Evolutionary conservation across 2,888 invertebrate species (phyloP).

Genomic region (Apodemia zela): DNA sequence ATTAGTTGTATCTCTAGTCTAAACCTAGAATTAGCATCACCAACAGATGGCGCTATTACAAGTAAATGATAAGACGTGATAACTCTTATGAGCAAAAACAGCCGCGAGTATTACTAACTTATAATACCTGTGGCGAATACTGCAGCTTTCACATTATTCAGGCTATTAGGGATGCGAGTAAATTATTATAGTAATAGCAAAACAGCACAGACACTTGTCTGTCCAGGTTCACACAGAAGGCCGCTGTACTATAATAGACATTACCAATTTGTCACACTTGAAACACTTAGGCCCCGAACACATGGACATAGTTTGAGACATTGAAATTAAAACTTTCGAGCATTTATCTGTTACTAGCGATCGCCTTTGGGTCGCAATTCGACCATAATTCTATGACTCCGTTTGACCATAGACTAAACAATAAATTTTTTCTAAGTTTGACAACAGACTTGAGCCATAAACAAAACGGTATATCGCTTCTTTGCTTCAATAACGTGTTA

Average conservation of each 20-base stretch:
- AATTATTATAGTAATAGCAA: constrained; percentile 13
- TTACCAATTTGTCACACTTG: constrained; percentile 31
- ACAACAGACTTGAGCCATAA: too few relatives aligned
- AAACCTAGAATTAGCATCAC: too few relatives aligned
- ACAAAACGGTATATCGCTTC: too few relatives aligned
- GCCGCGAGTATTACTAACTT: background rate
- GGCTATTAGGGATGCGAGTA: constrained; percentile 7
- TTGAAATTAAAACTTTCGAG: background rate
- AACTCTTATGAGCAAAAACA: background rate
- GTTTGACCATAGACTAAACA: too few relatives aligned
- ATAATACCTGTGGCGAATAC: background rate
- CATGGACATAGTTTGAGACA: background rate
- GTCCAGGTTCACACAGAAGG: constrained; percentile 18
- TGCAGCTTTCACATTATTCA: constrained; percentile 3
- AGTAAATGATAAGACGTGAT: background rate
- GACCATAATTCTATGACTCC: too few relatives aligned
- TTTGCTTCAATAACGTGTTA: too few relatives aligned
- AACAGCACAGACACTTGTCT: background rate
- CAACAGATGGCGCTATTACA: background rate
- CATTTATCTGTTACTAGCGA: too few relatives aligned
- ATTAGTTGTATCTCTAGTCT: too few relatives aligned
- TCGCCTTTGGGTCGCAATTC: too few relatives aligned
- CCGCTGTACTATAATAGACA: constrained; percentile 24
- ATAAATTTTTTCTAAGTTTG: too few relatives aligned
- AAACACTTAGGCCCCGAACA: constrained; percentile 12